phyloP scores from a whole-genome alignment of 1,140 invertebrate species.

The Drosophila dunni region DNA sequence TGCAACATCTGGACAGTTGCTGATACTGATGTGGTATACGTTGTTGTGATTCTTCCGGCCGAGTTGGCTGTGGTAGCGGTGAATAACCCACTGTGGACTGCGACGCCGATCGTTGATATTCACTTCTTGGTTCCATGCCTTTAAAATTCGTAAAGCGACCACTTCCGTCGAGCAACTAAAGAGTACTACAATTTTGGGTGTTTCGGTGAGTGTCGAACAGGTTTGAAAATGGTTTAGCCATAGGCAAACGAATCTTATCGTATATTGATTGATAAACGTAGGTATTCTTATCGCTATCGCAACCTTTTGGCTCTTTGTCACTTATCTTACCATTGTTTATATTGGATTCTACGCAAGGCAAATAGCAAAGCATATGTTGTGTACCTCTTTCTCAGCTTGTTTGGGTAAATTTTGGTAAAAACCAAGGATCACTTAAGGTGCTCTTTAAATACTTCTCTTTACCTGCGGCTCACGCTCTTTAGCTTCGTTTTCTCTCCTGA shows the following conservation, averaged over 20 bases:
- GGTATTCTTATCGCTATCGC: slow-evolving; percentile 44
- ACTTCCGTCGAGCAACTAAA: slow-evolving; percentile 31
- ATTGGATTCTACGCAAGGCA: slow-evolving; percentile 16
- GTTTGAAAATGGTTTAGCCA: slow-evolving; percentile 49
- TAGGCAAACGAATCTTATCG: slow-evolving; percentile 65
- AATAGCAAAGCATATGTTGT: slow-evolving; percentile 40
- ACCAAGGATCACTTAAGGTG: background rate
- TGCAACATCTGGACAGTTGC: slow-evolving; percentile 48
- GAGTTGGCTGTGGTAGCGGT: slow-evolving; percentile 24
- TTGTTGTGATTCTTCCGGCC: background rate
- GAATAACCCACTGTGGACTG: slow-evolving; percentile 46
- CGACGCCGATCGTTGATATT: slow-evolving; percentile 38
- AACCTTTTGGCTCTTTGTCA: slow-evolving; percentile 7
- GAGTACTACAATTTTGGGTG: slow-evolving; percentile 39
- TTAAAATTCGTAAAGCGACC: slow-evolving; percentile 31
- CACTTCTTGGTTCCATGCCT: slow-evolving; percentile 22
- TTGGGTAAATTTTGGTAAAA: slow-evolving; percentile 12
- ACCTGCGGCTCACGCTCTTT: too few species aligned
- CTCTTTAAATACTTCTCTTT: slow-evolving; percentile 1
- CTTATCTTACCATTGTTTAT: slow-evolving; percentile 47
- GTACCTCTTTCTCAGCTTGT: slow-evolving; percentile 1
- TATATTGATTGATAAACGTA: slow-evolving; percentile 62
- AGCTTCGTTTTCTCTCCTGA: too few species aligned
- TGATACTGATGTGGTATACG: slow-evolving; percentile 14
- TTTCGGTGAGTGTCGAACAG: slow-evolving; percentile 36